Evolutionary conservation across 2,888 invertebrate species (phyloP).

Genomic region (Capitulum mitella): DNA sequence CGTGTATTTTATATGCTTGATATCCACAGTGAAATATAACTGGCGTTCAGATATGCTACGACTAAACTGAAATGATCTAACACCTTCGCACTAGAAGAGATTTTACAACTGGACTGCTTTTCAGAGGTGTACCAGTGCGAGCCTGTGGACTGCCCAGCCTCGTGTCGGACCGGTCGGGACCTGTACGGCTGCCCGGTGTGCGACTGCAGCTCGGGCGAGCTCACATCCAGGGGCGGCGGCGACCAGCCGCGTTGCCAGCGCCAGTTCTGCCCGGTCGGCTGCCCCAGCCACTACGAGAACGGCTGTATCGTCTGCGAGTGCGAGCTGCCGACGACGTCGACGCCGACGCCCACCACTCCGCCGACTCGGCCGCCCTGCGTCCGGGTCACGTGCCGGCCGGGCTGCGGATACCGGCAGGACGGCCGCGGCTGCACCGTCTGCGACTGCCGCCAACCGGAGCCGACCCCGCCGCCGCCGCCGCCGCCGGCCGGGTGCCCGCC

Average conservation of each 20-base stretch:
- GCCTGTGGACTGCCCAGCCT: neutral
- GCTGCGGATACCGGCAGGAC: neutral
- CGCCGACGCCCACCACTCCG: neutral
- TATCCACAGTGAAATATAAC: no score
- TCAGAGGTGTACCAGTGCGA: neutral
- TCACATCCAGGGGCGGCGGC: no score
- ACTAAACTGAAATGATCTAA: no score
- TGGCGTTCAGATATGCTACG: no score
- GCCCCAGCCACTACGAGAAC: slow-evolving; percentile 2
- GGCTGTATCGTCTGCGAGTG: slow-evolving; percentile 22
- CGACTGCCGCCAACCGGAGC: no score
- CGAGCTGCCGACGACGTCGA: neutral
- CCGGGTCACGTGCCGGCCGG: neutral
- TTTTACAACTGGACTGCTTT: neutral
- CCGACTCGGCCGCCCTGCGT: neutral
- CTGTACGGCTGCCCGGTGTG: neutral
- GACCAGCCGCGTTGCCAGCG: neutral
- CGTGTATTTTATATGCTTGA: no score
- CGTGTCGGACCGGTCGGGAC: neutral
- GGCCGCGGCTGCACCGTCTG: neutral
- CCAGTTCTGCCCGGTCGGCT: slow-evolving; percentile 18
- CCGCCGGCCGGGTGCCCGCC: neutral
- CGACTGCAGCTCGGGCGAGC: neutral
- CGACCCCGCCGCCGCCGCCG: neutral
- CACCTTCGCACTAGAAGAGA: no score